Evolutionary conservation across 2,888 invertebrate species (phyloP).

Genomic region (Scrobipalpa costella): DNA sequence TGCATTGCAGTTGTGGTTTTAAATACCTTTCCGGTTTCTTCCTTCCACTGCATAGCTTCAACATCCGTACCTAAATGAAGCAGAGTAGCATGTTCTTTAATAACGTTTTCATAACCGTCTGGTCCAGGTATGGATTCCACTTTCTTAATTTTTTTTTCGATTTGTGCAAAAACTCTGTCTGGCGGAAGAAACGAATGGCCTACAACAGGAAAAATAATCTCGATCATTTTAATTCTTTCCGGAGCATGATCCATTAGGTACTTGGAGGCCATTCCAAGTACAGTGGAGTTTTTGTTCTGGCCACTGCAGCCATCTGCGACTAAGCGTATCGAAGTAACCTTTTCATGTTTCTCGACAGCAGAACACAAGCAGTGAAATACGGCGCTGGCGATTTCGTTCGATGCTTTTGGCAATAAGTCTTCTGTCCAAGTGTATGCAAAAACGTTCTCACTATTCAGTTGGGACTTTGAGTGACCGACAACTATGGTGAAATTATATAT

Average conservation of each 20-base stretch:
- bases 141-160: constrained; percentile 35
- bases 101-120: constrained; percentile 32
- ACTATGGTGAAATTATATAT: constrained; percentile 29
- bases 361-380: constrained; percentile 30
- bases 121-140: constrained; percentile 33
- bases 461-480: constrained; percentile 22
- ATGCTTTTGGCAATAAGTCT: constrained; percentile 33
- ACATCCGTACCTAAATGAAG: constrained; percentile 26
- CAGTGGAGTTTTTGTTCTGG: constrained; percentile 37
- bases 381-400: constrained; percentile 35
- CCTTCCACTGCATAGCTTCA: constrained; percentile 30
- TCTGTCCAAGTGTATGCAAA: constrained; percentile 36
- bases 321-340: no score
- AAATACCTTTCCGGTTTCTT: constrained; percentile 28
- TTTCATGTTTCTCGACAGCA: constrained; percentile 31
- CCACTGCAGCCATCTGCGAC: constrained; percentile 35
- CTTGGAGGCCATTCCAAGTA: constrained; percentile 42
- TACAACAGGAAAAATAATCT: constrained; percentile 37
- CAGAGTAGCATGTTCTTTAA: constrained; percentile 34
- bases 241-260: constrained; percentile 34
- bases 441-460: constrained; percentile 30
- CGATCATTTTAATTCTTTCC: constrained; percentile 31
- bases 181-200: constrained; percentile 40
- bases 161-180: constrained; percentile 37
- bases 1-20: constrained; percentile 31